Percentiles rank a stretch among this genome's conserved stretches.
These are phyloP conservation scores for Scomber colias DNA, from an alignment of 2,113 vertebrate species.

Conservation along the genomic window DNA sequence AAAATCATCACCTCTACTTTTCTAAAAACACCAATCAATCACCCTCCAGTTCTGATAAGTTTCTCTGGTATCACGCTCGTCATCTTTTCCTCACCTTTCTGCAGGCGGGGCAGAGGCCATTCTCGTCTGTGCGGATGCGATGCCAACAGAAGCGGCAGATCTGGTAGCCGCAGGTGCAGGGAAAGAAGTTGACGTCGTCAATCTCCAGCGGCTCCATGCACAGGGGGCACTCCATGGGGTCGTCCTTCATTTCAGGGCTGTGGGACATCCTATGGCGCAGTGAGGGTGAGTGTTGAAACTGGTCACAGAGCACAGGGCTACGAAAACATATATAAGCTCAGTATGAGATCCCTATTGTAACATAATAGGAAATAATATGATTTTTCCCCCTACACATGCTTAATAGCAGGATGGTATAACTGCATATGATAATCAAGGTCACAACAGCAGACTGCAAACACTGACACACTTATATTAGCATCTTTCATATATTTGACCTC, in stretches of 20 bases:
- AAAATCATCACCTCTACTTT: background rate
- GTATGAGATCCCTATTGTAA: constrained; percentile 1
- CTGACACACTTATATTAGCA: background rate
- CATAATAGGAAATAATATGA: constrained; percentile 6
- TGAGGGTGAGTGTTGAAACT: constrained; percentile 55
- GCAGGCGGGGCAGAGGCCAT: constrained; percentile 98
- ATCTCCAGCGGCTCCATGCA: constrained; percentile 99
- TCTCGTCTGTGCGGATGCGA: constrained; percentile 99
- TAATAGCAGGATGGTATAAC: background rate
- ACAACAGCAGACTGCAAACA: background rate
- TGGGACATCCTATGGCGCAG: constrained; percentile 92
- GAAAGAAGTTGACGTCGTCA: constrained; percentile 99
- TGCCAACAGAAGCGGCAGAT: constrained; percentile 99
- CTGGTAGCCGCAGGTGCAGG: constrained; percentile 99
- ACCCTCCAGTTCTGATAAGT: background rate
- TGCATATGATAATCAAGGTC: background rate
- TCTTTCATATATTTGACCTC: background rate
- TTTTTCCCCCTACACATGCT: background rate
- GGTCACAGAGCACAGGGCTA: constrained; percentile 72
- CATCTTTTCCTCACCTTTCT: constrained; percentile 90
- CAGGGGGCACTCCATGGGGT: constrained; percentile 98
- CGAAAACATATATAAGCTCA: constrained; percentile 21
- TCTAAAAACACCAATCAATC: background rate
- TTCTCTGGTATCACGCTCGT: background rate
- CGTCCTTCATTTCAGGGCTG: constrained; percentile 98